Percentiles rank a stretch among this genome's conserved stretches.
These are phyloP conservation scores for Liodrosophila aerea DNA, from an alignment of 2,888 invertebrate genomes.

Conservation along the genomic window DNA sequence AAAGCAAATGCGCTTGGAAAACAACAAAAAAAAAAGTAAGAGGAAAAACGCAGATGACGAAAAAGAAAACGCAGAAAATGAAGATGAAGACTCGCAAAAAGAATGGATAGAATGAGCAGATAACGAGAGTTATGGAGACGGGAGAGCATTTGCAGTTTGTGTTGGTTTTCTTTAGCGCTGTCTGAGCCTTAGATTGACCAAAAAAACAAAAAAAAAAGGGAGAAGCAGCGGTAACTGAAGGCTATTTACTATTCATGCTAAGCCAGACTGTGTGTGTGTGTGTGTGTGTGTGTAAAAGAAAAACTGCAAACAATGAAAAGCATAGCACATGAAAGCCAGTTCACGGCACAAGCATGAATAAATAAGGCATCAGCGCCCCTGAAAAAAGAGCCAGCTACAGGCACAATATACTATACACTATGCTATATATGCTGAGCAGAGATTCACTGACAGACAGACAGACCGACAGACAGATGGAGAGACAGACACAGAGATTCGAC, in stretches of 20 bases:
- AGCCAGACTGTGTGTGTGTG: slow-evolving; percentile 66
- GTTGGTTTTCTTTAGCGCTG: slow-evolving; percentile 18
- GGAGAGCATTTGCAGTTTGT: slow-evolving; percentile 28
- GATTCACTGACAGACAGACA: slow-evolving; percentile 8
- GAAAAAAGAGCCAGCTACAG: slow-evolving; percentile 60
- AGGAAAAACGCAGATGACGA: slow-evolving; percentile 8
- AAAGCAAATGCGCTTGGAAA: slow-evolving; percentile 51
- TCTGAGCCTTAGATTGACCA: slow-evolving; percentile 36
- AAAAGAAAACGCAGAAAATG: slow-evolving; percentile 5
- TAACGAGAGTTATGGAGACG: neutral
- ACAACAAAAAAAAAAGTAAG: slow-evolving; percentile 31
- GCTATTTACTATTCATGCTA: slow-evolving; percentile 73
- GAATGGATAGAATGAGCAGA: slow-evolving; percentile 4
- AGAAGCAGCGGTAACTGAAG: slow-evolving; percentile 1
- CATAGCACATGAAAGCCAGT: slow-evolving; percentile 57
- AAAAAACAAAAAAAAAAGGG: neutral
- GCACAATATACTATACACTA: too few relatives aligned
- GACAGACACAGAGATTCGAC: neutral
- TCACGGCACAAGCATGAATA: slow-evolving; percentile 59
- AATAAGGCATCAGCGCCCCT: slow-evolving; percentile 67
- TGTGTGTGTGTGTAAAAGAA: slow-evolving; percentile 51
- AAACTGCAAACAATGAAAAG: slow-evolving; percentile 70
- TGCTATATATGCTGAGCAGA: slow-evolving; percentile 8
- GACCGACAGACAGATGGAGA: slow-evolving; percentile 3
- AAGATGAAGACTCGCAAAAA: slow-evolving; percentile 4